These are phyloP conservation scores for Sarcophaga caerulescens DNA, from an alignment of 2,888 invertebrate genomes.

Conservation along the genomic window DNA sequence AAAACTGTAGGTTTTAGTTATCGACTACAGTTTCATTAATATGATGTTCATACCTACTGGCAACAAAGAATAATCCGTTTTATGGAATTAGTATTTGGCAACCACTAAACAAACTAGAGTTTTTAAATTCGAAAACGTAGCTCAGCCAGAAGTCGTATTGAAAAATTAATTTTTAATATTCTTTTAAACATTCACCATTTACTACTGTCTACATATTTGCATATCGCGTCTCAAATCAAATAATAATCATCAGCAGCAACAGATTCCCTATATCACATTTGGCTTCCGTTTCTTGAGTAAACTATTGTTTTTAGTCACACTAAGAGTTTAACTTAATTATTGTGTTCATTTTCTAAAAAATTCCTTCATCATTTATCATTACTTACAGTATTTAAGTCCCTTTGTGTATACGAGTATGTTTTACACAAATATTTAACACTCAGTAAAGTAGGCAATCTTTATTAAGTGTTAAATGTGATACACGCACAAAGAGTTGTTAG, in stretches of 20 bases:
- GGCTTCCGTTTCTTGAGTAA: slow-evolving; percentile 38
- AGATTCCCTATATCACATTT: slow-evolving; percentile 3
- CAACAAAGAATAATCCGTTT: too few relatives aligned
- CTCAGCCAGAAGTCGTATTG: background rate
- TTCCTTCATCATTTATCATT: slow-evolving; percentile 13
- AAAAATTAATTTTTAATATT: background rate
- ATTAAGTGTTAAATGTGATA: slow-evolving; percentile 75
- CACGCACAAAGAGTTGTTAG: slow-evolving; percentile 19
- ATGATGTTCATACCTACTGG: too few relatives aligned
- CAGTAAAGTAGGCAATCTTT: slow-evolving; percentile 68
- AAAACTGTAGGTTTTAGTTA: too few relatives aligned
- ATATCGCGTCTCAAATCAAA: background rate
- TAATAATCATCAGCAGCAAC: background rate
- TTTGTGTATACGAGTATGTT: background rate
- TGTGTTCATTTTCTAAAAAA: slow-evolving; percentile 5
- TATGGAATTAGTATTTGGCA: too few relatives aligned
- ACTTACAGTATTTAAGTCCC: slow-evolving; percentile 8
- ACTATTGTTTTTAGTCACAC: slow-evolving; percentile 4
- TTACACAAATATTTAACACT: slow-evolving; percentile 73
- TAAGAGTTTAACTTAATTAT: background rate
- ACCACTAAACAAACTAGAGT: too few relatives aligned
- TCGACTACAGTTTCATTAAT: too few relatives aligned
- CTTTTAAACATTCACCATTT: background rate
- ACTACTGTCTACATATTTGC: background rate
- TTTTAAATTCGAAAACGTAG: background rate